Conservation (phyloP, 2,113 vertebrate genomes). For the Buteo buteo region DNA sequence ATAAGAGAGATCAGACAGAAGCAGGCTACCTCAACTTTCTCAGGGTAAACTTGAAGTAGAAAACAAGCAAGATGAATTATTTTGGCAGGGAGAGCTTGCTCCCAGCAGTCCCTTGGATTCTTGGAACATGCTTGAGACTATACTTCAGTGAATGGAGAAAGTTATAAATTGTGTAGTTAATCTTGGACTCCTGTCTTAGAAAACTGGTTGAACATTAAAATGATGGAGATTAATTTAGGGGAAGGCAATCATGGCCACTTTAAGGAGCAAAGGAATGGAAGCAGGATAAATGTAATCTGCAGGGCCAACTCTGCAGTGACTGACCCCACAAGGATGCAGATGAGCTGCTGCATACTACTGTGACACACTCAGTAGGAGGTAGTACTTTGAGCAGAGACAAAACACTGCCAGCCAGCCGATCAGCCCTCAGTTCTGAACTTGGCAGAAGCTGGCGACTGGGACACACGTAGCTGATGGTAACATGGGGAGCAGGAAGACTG, state of each 20-base stretch:
- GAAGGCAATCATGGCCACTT: neutral
- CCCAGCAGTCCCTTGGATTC: neutral
- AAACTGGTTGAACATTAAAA: neutral
- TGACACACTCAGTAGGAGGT: neutral
- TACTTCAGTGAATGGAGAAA: neutral
- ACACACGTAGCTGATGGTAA: neutral
- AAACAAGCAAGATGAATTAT: conserved; percentile 32
- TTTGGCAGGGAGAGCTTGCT: neutral
- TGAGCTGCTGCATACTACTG: neutral
- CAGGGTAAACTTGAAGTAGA: neutral
- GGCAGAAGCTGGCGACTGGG: neutral
- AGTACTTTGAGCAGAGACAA: neutral
- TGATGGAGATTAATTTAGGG: neutral
- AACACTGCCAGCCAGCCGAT: neutral
- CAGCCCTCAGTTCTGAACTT: neutral
- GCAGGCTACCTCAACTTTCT: conserved; percentile 19
- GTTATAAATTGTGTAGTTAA: neutral
- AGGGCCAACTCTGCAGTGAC: neutral
- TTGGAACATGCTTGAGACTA: neutral
- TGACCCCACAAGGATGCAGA: neutral
- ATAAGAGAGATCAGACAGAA: conserved; percentile 21
- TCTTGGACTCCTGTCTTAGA: neutral
- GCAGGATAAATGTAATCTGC: neutral
- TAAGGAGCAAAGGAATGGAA: neutral
- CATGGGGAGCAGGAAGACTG: neutral